Conservation (phyloP, 2,888 invertebrate species). For the Eutolmus rufibarbis region DNA sequence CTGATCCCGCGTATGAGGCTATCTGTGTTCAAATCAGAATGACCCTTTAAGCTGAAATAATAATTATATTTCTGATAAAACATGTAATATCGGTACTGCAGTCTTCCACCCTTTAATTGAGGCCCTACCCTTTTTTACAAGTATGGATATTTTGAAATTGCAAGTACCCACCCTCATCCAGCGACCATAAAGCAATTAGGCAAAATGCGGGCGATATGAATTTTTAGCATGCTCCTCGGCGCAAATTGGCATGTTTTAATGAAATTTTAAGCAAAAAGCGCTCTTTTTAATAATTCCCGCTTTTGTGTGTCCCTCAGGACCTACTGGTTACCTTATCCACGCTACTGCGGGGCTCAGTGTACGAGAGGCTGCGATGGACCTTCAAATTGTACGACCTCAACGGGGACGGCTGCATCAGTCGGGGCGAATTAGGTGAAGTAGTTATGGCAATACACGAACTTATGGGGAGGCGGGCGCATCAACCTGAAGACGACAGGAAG, state of each 20-base stretch:
- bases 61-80: background rate
- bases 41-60: too few relatives aligned
- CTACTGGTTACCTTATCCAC: constrained; percentile 92
- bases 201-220: background rate
- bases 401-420: constrained; percentile 93
- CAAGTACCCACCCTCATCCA: background rate
- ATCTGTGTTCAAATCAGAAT: too few relatives aligned
- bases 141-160: background rate
- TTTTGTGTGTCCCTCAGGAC: constrained; percentile 71
- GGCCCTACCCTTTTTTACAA: background rate
- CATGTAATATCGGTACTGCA: background rate
- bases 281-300: background rate
- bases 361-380: constrained; percentile 95
- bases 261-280: background rate
- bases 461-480: constrained; percentile 79
- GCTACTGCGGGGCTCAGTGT: constrained; percentile 87
- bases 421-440: constrained; percentile 87
- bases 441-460: constrained; percentile 91
- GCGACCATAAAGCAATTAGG: background rate
- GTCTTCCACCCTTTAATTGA: background rate
- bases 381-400: constrained; percentile 96
- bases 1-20: too few relatives aligned
- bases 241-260: background rate
- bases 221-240: background rate
- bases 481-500: constrained; percentile 82